Base-by-base conservation (phyloP, 1,140 invertebrate species). In the Aphidius ervi region DNA sequence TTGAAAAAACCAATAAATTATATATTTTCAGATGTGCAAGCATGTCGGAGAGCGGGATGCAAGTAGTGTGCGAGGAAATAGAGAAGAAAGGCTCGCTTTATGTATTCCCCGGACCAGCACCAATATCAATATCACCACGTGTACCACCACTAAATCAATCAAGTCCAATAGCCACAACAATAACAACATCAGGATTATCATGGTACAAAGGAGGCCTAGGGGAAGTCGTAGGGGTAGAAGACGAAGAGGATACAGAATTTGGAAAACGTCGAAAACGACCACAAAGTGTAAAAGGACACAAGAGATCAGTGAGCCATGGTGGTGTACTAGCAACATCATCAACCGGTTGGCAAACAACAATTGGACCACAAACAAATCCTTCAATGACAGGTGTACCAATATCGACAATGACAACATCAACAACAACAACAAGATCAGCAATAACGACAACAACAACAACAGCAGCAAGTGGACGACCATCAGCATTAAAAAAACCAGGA, bases 281-380 rank as follows among this genome's bases (percentile, higher is more conserved):
- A 55, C 9, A 58, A 9, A 71, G 65, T 72, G 66, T 47, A 81
- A 83, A 9, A 69, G 86, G 85, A 63, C 90, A 0, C 77, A 93
- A 73, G 45, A 83, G 91, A 42, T 92, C 90, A 54, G 86, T 90
- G 58, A 93, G 90, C 71, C 90, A 93, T 79, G 89, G 90, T 9
- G 89, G 88, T 58, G 81, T 84, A 39, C 78, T 83, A 6, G 81
- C 83, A 16, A 77, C 77, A 63, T 73, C 79, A 63, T 80, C 75
- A 39, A 81, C 80, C 41, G 79, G 58, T 31, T 66, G 61, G 52
- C 71, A 70, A 53, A 52, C 59, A 9, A 65, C 46, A 31, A 48
- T 58, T 9, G 58, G 42, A 20, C 53, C 56, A 46, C 56, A 46
- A 9, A 23, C 39, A n/a, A 47, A 56, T 39, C 43, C 58, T 63